phyloP scores from a whole-genome alignment of 2,113 vertebrate species.

The Lethenteron reissneri region DNA sequence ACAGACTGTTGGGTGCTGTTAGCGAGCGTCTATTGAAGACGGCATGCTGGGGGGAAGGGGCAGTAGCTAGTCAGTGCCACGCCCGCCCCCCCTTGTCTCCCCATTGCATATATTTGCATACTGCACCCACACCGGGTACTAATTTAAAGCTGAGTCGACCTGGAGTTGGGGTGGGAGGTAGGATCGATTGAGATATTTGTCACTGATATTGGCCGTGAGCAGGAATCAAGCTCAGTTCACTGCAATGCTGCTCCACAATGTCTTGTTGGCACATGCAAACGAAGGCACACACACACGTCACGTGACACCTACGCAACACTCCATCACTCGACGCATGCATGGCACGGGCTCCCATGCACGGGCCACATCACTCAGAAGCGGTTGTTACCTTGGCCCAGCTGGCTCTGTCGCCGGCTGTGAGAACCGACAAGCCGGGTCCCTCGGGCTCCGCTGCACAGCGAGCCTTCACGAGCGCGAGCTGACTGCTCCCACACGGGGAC shows the following conservation, averaged over 20 bases:
- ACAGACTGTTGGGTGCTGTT: neutral
- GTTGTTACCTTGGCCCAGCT: conserved; percentile 53
- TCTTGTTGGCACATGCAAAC: neutral
- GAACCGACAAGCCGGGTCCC: conserved; percentile 43
- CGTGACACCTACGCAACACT: neutral
- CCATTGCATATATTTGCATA: too few relatives aligned
- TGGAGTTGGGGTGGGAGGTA: too few relatives aligned
- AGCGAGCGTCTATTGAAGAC: neutral
- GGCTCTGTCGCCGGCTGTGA: conserved; percentile 62
- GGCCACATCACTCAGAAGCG: neutral
- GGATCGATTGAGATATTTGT: too few relatives aligned
- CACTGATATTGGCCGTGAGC: too few relatives aligned
- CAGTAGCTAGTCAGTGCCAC: neutral
- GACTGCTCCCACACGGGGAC: conserved; percentile 22
- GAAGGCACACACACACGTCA: neutral
- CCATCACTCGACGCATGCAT: neutral
- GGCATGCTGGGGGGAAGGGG: neutral
- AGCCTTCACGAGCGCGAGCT: conserved; percentile 40
- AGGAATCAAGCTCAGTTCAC: too few relatives aligned
- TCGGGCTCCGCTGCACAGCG: conserved; percentile 34
- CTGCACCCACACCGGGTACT: too few relatives aligned
- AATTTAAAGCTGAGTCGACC: too few relatives aligned
- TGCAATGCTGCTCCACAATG: neutral
- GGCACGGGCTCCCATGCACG: neutral
- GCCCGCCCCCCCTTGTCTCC: neutral